A percentile compares a stretch with the other conserved stretches of the same genome.
These are phyloP conservation scores for Phalacrocorax brasilianus DNA, from an alignment of 2,113 vertebrate species.

Conservation along the genomic window DNA sequence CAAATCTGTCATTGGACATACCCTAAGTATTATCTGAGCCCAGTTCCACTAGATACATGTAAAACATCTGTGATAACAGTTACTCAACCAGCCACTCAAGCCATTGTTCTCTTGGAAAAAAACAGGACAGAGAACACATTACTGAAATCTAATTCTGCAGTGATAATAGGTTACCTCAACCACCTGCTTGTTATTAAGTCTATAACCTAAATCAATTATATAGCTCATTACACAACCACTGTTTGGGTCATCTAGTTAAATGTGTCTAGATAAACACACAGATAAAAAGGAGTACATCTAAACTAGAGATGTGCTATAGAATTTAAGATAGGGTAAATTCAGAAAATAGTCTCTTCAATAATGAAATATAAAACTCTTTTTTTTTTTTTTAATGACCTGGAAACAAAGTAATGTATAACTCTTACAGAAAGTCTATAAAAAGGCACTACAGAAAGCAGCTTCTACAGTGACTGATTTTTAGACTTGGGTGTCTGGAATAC, in stretches of 20 bases:
- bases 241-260: background rate
- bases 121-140: background rate
- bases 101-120: background rate
- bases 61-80: background rate
- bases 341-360: background rate
- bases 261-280: background rate
- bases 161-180: background rate
- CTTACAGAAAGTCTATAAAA: background rate
- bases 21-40: background rate
- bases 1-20: background rate
- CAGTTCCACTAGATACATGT: background rate
- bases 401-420: background rate
- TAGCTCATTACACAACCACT: background rate
- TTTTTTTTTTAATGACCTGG: background rate
- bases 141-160: background rate
- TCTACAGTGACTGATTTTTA: background rate
- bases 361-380: background rate
- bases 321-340: background rate
- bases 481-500: background rate
- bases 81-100: background rate
- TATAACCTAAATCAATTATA: slow-evolving; percentile 10
- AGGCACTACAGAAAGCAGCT: background rate
- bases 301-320: background rate
- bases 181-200: slow-evolving; percentile 2
- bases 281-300: background rate